Conservation (phyloP, 2,113 vertebrate genomes). For the Phyllostomus hastatus region DNA sequence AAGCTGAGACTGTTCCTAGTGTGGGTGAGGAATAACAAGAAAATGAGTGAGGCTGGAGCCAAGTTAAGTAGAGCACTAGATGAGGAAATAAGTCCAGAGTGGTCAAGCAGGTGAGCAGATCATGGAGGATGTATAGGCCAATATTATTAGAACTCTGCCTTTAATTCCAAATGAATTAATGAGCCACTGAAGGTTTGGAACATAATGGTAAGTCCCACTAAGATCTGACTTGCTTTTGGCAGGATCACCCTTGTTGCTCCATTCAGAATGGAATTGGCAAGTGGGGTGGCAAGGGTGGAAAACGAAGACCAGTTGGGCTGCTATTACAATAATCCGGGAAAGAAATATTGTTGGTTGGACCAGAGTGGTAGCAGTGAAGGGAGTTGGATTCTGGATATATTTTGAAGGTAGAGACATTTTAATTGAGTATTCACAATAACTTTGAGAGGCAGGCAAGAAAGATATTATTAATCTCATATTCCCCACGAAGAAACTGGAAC, state of each 20-base stretch:
- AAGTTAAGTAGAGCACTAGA: background rate
- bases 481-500: slow-evolving; percentile 10
- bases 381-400: background rate
- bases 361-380: background rate
- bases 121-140: background rate
- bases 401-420: slow-evolving; percentile 4
- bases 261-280: background rate
- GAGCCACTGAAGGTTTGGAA: background rate
- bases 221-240: background rate
- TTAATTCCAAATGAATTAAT: slow-evolving; percentile 22
- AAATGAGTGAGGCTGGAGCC: background rate
- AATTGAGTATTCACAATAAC: background rate
- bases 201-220: background rate
- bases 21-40: background rate
- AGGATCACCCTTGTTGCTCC: background rate
- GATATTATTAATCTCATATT: background rate
- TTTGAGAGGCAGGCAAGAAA: background rate
- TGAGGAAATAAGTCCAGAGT: background rate
- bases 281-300: background rate
- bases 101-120: background rate
- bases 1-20: background rate
- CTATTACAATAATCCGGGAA: background rate
- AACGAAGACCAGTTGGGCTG: background rate
- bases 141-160: background rate
- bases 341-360: background rate